These are phyloP conservation scores for Bagarius yarrelli DNA, from an alignment of 2,113 vertebrate genomes.

Conservation along the genomic window DNA sequence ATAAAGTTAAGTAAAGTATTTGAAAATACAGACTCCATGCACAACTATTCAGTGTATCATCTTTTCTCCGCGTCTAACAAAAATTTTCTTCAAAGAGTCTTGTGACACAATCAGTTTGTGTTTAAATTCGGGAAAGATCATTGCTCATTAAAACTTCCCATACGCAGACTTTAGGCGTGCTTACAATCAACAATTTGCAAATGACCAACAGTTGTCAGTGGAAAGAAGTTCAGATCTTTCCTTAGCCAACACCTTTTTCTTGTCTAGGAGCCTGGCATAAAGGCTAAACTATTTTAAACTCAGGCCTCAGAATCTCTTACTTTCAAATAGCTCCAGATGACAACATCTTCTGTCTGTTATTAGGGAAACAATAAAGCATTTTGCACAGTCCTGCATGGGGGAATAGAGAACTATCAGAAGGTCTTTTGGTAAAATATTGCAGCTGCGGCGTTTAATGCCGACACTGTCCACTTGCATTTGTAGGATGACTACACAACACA, in stretches of 20 bases:
- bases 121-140: slow-evolving; percentile 4
- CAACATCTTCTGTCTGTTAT: slow-evolving; percentile 25
- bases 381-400: neutral
- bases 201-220: slow-evolving; percentile 12
- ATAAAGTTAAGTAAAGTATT: neutral
- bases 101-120: slow-evolving; percentile 12
- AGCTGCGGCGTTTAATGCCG: slow-evolving; percentile 20
- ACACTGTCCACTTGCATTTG: slow-evolving; percentile 4
- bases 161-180: neutral
- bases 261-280: neutral
- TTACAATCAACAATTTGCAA: slow-evolving; percentile 23
- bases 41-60: neutral
- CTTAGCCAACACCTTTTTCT: slow-evolving; percentile 32
- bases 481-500: neutral
- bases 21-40: neutral
- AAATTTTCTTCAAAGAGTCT: slow-evolving; percentile 11
- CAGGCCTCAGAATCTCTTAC: slow-evolving; percentile 1
- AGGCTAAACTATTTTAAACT: slow-evolving; percentile 8
- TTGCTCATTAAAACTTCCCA: neutral
- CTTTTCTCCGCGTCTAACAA: neutral
- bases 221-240: neutral
- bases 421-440: slow-evolving; percentile 19
- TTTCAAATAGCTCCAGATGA: slow-evolving; percentile 38
- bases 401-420: slow-evolving; percentile 5
- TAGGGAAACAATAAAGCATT: slow-evolving; percentile 24